phyloP scores from a whole-genome alignment of 2,113 vertebrate species.

The Trachemys scripta region DNA sequence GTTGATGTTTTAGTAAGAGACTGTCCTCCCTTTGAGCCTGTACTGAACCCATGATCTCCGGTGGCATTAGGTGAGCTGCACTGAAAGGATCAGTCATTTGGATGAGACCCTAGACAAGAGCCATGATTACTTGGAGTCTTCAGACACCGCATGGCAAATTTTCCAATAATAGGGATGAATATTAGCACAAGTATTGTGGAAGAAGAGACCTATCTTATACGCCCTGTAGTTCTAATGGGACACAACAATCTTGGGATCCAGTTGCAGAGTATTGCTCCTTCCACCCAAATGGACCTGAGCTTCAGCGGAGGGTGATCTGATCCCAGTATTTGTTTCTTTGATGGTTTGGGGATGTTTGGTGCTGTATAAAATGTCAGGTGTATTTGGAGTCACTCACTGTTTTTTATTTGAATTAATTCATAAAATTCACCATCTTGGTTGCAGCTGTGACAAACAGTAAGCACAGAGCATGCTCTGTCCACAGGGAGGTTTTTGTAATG shows the following conservation, averaged over 20 bases:
- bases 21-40: not conserved
- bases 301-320: not conserved
- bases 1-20: not conserved
- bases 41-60: not conserved
- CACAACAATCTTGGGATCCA: not conserved
- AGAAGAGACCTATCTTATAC: not conserved
- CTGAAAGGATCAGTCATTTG: not conserved
- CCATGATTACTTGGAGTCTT: too few species aligned
- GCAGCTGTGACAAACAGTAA: not conserved
- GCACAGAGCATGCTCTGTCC: not conserved
- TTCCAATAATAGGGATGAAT: too few species aligned
- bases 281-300: not conserved
- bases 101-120: not conserved
- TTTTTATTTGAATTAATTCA: not conserved
- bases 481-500: constrained; percentile 62
- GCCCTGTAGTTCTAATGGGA: not conserved
- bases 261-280: too few species aligned
- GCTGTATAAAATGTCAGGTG: not conserved
- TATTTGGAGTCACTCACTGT: not conserved
- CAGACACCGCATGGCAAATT: not conserved
- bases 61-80: not conserved
- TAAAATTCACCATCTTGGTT: not conserved
- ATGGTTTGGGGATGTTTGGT: not conserved
- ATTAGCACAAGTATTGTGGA: not conserved
- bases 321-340: not conserved